Percentiles rank a stretch among this genome's conserved stretches.
Evolutionary conservation across 2,888 invertebrate species (phyloP).

Genomic region (Harpalus rufipes): DNA sequence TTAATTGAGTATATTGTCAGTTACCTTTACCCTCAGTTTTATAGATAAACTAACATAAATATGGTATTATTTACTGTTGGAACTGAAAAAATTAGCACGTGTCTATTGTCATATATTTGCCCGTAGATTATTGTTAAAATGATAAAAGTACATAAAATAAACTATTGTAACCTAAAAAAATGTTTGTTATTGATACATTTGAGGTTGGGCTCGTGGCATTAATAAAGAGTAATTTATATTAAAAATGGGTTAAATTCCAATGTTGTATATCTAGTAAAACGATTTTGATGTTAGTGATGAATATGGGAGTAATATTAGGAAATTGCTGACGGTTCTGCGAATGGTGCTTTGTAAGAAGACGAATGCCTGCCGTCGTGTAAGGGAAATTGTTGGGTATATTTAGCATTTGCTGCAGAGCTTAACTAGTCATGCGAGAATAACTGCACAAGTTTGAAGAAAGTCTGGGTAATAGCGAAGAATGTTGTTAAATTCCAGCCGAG

Average conservation of each 20-base stretch:
- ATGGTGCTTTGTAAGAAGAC: background rate
- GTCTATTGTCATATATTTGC: too few species aligned
- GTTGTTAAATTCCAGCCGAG: slow-evolving; percentile 38
- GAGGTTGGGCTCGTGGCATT: too few species aligned
- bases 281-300: background rate
- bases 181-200: too few species aligned
- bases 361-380: background rate
- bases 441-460: slow-evolving; percentile 16
- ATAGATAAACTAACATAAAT: too few species aligned
- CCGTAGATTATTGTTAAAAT: too few species aligned
- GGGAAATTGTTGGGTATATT: slow-evolving; percentile 4
- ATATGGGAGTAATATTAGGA: background rate
- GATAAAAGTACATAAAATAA: too few species aligned
- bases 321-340: background rate
- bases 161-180: too few species aligned
- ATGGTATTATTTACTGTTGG: too few species aligned
- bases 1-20: too few species aligned
- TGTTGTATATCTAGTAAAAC: background rate
- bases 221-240: background rate
- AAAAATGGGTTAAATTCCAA: background rate
- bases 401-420: background rate
- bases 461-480: slow-evolving; percentile 6
- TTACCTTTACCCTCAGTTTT: too few species aligned
- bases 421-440: background rate
- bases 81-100: too few species aligned